Conservation (phyloP, 1,140 invertebrate species). For the Mesaphorura yosii region DNA sequence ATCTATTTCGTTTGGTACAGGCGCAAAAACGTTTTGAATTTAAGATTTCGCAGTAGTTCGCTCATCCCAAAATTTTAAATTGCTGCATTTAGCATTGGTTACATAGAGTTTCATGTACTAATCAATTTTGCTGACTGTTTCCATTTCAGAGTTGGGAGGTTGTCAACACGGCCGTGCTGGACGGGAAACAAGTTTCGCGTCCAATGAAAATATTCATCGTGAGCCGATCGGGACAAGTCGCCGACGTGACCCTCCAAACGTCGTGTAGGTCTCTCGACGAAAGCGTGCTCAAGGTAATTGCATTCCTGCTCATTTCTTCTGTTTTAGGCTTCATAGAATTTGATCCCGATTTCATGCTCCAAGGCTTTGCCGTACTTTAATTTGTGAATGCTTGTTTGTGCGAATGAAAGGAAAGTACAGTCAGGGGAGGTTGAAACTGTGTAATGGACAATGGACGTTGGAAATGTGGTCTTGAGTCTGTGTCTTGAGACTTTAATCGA, state of each 20-base stretch:
- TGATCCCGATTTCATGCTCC: slow-evolving; percentile 3
- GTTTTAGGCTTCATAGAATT: neutral
- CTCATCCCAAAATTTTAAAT: no score
- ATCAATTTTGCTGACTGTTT: slow-evolving; percentile 25
- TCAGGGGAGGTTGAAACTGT: no score
- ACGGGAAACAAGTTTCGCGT: slow-evolving; percentile 81
- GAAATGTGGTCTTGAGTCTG: no score
- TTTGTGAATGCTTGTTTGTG: no score
- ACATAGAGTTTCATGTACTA: neutral
- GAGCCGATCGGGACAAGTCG: slow-evolving; percentile 80
- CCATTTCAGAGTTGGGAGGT: slow-evolving; percentile 78
- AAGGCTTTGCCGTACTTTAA: no score
- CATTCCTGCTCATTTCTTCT: neutral
- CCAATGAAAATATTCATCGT: slow-evolving; percentile 93
- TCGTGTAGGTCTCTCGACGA: slow-evolving; percentile 90
- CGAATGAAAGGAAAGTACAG: no score
- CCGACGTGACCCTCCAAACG: slow-evolving; percentile 88
- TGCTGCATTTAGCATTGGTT: no score
- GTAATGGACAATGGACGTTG: no score
- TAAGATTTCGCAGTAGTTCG: no score
- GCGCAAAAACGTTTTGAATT: no score
- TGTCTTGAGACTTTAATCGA: no score
- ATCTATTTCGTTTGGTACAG: no score
- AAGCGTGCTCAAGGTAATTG: slow-evolving; percentile 80
- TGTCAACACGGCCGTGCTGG: slow-evolving; percentile 88